Evolutionary conservation across 64 coral and sea anemone genomes (phyloP).

Genomic region (Montipora capricornis): DNA sequence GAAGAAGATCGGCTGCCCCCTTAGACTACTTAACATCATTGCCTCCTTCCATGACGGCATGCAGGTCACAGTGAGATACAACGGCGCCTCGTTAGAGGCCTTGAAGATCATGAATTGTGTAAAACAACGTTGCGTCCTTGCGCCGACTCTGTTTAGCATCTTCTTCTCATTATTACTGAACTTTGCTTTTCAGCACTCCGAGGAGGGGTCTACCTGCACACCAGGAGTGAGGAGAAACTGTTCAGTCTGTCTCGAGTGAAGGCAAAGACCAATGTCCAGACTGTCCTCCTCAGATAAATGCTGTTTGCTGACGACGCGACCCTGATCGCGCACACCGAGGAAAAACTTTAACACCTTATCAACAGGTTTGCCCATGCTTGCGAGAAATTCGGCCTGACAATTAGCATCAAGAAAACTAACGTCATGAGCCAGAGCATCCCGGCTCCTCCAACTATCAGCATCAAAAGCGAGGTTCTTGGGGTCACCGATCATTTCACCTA

Average conservation of each 20-base stretch:
- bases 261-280: neutral
- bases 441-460: too few relatives aligned
- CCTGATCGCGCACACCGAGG: neutral
- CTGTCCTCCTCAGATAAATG: neutral
- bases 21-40: too few relatives aligned
- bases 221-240: neutral
- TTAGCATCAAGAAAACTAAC: too few relatives aligned
- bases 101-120: neutral
- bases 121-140: neutral
- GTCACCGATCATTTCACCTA: too few relatives aligned
- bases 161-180: neutral
- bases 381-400: too few relatives aligned
- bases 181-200: neutral
- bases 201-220: neutral
- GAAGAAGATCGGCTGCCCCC: too few relatives aligned
- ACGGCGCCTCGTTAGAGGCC: neutral
- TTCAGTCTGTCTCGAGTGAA: neutral
- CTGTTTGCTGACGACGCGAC: neutral
- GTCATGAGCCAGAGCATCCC: too few relatives aligned
- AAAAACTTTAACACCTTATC: too few relatives aligned
- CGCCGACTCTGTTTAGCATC: neutral
- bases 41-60: too few relatives aligned
- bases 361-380: too few relatives aligned
- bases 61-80: neutral
- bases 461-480: too few relatives aligned